Conservation (phyloP, 2,888 invertebrate species). For the Meghimatium bilineatum region DNA sequence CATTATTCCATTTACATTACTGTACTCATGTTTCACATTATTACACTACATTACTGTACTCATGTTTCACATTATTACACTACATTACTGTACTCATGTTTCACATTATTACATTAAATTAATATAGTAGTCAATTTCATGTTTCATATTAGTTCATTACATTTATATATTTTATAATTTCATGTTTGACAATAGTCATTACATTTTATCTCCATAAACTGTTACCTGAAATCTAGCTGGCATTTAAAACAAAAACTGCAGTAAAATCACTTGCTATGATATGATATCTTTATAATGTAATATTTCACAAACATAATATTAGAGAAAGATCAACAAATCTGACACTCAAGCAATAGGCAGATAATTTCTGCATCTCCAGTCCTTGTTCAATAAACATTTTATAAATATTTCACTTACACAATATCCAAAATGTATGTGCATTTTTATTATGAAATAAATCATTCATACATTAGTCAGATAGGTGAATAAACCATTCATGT, state of each 20-base stretch:
- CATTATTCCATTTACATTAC: too few species aligned
- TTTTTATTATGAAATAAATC: not conserved
- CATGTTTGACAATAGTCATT: not conserved
- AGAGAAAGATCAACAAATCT: not conserved
- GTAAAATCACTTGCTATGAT: not conserved
- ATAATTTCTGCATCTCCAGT: not conserved
- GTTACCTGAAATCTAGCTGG: not conserved
- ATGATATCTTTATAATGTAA: not conserved
- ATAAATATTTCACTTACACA: not conserved
- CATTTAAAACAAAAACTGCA: not conserved
- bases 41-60: too few species aligned
- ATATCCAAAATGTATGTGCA: not conserved
- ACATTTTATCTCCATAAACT: not conserved
- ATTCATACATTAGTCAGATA: not conserved
- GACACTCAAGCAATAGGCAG: not conserved
- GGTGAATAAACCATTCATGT: not conserved
- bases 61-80: too few species aligned
- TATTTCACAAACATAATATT: not conserved
- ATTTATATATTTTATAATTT: too few species aligned
- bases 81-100: too few species aligned
- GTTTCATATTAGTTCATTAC: too few species aligned
- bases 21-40: too few species aligned
- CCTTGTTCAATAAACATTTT: not conserved
- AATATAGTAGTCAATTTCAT: too few species aligned
- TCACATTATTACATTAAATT: too few species aligned